A percentile compares a stretch with the other conserved stretches of the same genome.
phyloP scores from a whole-genome alignment of 2,113 vertebrate species.

The Cheirogaleus medius region DNA sequence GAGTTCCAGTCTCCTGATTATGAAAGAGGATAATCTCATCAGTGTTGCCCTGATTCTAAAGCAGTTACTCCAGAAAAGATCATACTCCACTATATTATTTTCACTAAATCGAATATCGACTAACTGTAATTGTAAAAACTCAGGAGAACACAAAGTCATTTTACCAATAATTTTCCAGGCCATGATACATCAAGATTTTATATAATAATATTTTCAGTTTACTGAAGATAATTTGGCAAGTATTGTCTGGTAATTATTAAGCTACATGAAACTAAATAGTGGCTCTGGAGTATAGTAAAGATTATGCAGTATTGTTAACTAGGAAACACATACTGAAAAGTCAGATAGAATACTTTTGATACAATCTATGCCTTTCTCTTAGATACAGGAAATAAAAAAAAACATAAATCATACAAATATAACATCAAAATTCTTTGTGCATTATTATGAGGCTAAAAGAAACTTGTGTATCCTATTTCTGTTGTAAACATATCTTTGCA shows the following conservation, averaged over 20 bases:
- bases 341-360: background rate
- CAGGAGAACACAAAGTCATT: background rate
- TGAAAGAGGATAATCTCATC: background rate
- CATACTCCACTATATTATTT: background rate
- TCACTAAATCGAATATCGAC: background rate
- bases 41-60: background rate
- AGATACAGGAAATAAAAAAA: background rate
- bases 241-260: background rate
- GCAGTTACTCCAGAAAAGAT: background rate
- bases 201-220: slow-evolving; percentile 9
- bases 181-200: background rate
- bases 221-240: background rate
- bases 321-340: background rate
- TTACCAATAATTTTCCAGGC: background rate
- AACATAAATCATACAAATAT: background rate
- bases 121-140: background rate
- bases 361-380: background rate
- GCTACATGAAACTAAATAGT: background rate
- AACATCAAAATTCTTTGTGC: background rate
- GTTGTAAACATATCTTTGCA: background rate
- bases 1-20: background rate
- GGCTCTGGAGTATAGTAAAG: background rate
- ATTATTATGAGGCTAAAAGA: background rate
- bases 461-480: background rate
- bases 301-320: background rate